These are phyloP conservation scores for Augochlora pura DNA, from an alignment of 1,140 invertebrate genomes.

Conservation along the genomic window DNA sequence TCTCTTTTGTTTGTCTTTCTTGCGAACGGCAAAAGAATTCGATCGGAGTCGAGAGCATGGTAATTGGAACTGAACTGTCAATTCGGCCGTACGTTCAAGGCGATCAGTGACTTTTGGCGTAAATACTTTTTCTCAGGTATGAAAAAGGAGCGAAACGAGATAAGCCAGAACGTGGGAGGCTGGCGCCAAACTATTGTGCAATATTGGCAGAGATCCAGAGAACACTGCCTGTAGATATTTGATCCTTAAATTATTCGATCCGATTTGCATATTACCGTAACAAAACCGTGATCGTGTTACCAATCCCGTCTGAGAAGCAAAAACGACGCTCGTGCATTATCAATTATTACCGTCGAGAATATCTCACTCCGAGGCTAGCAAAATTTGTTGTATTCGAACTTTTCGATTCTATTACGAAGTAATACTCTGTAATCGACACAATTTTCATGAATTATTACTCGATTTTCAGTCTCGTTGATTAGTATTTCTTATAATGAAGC, in stretches of 20 bases:
- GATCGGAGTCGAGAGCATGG: background rate
- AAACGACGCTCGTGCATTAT: background rate
- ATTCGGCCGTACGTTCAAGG: background rate
- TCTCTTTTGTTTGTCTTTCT: background rate
- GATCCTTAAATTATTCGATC: slow-evolving; percentile 2
- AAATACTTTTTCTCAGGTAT: slow-evolving; percentile 16
- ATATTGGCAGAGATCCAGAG: slow-evolving; percentile 8
- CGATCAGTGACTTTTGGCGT: background rate
- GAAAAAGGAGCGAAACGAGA: slow-evolving; percentile 5
- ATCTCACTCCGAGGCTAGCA: too few species aligned
- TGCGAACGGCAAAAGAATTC: background rate
- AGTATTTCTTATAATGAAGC: too few species aligned
- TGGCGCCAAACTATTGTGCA: slow-evolving; percentile 37
- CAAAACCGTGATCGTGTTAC: background rate
- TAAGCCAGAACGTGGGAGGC: slow-evolving; percentile 24
- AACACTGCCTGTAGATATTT: slow-evolving; percentile 21
- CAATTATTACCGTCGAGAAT: too few species aligned
- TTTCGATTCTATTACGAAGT: too few species aligned
- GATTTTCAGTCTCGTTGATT: too few species aligned
- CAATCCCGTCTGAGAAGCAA: background rate
- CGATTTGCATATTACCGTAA: slow-evolving; percentile 2
- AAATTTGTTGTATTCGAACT: too few species aligned
- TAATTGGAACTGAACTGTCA: background rate
- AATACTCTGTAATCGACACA: too few species aligned
- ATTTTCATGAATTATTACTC: too few species aligned